Evolutionary conservation across 2,888 invertebrate genomes (phyloP), one percentile per base, ranked within the genome.

Genomic region (Tenthredo mesomela): DNA sequence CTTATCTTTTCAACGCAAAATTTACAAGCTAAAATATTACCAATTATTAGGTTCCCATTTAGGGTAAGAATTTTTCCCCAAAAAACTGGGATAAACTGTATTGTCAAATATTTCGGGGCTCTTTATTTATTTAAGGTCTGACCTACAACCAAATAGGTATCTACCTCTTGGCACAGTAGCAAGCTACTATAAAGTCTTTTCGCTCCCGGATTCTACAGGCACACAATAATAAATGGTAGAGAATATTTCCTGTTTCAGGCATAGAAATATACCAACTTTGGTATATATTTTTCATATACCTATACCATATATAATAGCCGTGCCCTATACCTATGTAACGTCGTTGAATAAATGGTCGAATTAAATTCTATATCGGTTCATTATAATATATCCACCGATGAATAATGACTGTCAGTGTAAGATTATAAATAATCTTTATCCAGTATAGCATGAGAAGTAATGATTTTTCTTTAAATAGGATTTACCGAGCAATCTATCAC

Each of bases 391-490:
- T 10, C 25, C 10, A 15, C 2, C 21, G 25, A 21, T 4, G 12
- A 29, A 29, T 29, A 61, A 61, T 29, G 25, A 61, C 2, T 12
- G 47, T 47, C 47, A 12, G 47, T 47, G 15, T 47, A 47, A 47
- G 12, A n/a, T 18, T 54, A 54, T 54, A n/a, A 54, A 7, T n/a
- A 7, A 54, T 54, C n/a, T n/a, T 54, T 2, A 18, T 7, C 7
- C 54, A n/a, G n/a, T 2, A 29, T 6, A 54, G n/a, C 10, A 61
- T 12, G 61, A 29, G 61, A 29, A 54, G 54, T 54, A 54, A 54
- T 54, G 54, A 54, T 61, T 29, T 61, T 61, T 61, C 61, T 12
- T 61, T 29, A 61, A 61, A 61, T 61, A 29, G 61, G 61, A 61
- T 61, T 25, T 29, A 3, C 61, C 61, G 21, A 61, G 25, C 25